These are phyloP conservation scores for Tricholaema leucomelas DNA, from an alignment of 2,113 vertebrate genomes.

Conservation along the genomic window DNA sequence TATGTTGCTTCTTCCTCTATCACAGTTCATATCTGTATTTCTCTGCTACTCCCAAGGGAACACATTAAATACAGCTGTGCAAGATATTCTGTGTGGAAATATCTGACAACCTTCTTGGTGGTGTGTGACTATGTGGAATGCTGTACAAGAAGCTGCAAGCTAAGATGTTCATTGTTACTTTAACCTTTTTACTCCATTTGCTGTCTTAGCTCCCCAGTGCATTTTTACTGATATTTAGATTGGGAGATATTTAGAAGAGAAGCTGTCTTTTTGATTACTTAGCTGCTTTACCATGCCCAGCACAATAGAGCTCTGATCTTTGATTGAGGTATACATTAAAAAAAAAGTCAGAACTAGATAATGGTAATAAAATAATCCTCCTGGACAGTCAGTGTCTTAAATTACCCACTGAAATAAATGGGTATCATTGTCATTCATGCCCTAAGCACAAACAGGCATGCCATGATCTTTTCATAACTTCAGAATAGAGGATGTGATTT, in stretches of 20 bases:
- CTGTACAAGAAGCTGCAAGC: not conserved
- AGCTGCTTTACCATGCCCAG: not conserved
- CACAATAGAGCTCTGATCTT: constrained; percentile 3
- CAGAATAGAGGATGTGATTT: not conserved
- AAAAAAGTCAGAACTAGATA: constrained; percentile 29
- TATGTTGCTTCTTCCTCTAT: not conserved
- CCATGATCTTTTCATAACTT: not conserved
- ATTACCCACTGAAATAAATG: not conserved
- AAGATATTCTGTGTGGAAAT: not conserved
- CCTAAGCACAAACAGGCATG: not conserved
- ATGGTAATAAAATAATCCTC: not conserved
- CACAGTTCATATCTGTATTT: not conserved
- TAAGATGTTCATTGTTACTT: not conserved
- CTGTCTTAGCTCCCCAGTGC: not conserved
- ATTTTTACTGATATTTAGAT: not conserved
- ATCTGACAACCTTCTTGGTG: not conserved
- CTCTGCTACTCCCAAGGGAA: not conserved
- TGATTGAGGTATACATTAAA: not conserved
- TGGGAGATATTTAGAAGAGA: not conserved
- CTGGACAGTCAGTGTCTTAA: not conserved
- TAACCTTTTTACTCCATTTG: not conserved
- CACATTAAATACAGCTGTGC: not conserved
- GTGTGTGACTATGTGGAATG: not conserved
- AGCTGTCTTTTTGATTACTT: constrained; percentile 22
- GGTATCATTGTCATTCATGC: not conserved